These are phyloP conservation scores for Aphelinus certus DNA, from an alignment of 1,140 invertebrate genomes.

Conservation along the genomic window DNA sequence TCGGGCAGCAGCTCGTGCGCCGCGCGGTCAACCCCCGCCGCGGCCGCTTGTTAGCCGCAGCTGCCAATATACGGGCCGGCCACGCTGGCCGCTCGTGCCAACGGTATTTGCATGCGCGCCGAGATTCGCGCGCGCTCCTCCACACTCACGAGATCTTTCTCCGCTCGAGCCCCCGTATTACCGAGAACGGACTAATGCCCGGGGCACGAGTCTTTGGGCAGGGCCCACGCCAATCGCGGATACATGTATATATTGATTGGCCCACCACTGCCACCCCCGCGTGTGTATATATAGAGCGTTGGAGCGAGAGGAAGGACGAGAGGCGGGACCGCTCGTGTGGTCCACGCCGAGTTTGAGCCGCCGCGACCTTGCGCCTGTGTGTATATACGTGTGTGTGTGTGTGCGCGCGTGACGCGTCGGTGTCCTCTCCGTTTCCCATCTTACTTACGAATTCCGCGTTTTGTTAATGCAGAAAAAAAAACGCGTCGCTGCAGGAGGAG, in stretches of 20 bases:
- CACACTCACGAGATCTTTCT: neutral
- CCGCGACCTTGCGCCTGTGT: too few species aligned
- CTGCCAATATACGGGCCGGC: constrained; percentile 55
- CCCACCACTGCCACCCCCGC: neutral
- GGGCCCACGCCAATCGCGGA: neutral
- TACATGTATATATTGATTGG: neutral
- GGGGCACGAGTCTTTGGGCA: neutral
- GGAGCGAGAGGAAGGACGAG: neutral
- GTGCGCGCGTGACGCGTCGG: neutral
- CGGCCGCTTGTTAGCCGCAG: constrained; percentile 56
- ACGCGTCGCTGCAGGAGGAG: neutral
- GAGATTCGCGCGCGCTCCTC: too few species aligned
- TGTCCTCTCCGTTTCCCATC: neutral
- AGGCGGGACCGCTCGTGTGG: too few species aligned
- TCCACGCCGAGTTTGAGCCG: too few species aligned
- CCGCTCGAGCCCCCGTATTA: neutral
- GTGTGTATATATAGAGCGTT: neutral
- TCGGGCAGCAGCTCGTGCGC: too few species aligned
- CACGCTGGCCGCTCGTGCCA: constrained; percentile 43
- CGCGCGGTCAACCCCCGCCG: neutral
- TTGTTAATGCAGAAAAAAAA: constrained; percentile 10
- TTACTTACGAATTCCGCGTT: constrained; percentile 32
- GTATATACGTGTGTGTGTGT: too few species aligned
- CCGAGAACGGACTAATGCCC: constrained; percentile 17
- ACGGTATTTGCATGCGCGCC: constrained; percentile 56